Percentiles rank a stretch among this genome's conserved stretches.
Conservation (phyloP, 2,113 vertebrate genomes). For the Notechis scutatus region DNA sequence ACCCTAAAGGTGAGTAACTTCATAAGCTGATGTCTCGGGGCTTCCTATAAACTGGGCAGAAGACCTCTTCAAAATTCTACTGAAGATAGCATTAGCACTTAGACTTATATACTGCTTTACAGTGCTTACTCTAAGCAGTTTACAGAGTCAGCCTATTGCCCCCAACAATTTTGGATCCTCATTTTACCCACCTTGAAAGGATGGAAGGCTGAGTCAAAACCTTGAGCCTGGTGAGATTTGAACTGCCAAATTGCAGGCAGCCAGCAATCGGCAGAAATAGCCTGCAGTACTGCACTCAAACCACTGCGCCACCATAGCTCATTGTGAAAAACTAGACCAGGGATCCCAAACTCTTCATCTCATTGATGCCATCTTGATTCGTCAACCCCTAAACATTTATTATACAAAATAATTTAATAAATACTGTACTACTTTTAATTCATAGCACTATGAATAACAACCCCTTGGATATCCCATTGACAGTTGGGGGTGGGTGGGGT, state of each 20-base stretch:
- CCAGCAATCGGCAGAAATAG: too few relatives aligned
- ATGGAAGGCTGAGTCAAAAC: too few relatives aligned
- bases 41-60: background rate
- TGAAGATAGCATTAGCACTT: too few relatives aligned
- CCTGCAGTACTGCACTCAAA: too few relatives aligned
- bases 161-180: too few relatives aligned
- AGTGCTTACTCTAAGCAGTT: too few relatives aligned
- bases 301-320: background rate
- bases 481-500: background rate
- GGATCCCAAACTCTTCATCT: background rate
- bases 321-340: background rate
- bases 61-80: background rate
- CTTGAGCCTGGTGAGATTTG: too few relatives aligned
- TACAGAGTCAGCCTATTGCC: too few relatives aligned
- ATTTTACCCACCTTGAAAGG: too few relatives aligned
- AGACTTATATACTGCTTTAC: too few relatives aligned
- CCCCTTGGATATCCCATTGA: background rate
- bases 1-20: constrained; percentile 49
- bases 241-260: too few relatives aligned
- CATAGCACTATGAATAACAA: background rate
- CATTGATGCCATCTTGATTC: background rate
- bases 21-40: background rate
- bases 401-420: background rate
- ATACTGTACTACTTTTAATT: background rate
- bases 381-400: background rate